Percentiles rank a stretch among this genome's conserved stretches.
These are phyloP conservation scores for Galbula dea DNA, from an alignment of 2,113 vertebrate genomes.

Conservation along the genomic window DNA sequence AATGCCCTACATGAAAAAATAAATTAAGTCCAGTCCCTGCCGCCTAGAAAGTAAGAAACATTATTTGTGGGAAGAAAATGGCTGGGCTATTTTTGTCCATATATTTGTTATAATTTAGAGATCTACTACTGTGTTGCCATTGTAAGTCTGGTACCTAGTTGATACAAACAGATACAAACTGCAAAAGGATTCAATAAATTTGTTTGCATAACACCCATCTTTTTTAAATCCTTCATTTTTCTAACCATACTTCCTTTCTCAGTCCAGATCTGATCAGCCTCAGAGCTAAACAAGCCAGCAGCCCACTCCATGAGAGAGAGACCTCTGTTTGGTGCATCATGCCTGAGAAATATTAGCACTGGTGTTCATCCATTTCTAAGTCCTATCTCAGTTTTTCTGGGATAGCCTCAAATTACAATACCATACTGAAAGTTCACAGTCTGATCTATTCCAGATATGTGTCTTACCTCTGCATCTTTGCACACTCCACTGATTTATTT, in stretches of 20 bases:
- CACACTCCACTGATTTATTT: neutral
- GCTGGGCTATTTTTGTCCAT: neutral
- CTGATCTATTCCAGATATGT: neutral
- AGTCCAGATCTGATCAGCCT: neutral
- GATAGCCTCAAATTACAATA: neutral
- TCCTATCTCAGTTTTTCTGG: neutral
- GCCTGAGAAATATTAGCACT: neutral
- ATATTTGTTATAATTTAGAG: neutral
- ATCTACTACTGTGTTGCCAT: neutral
- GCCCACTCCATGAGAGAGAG: neutral
- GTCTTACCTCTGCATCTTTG: neutral
- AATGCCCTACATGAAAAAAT: constrained; percentile 6
- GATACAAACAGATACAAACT: neutral
- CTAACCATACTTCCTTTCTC: neutral
- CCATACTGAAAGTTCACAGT: neutral
- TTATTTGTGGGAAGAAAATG: neutral
- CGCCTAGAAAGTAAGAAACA: neutral
- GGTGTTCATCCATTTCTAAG: neutral
- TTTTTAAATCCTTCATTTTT: neutral
- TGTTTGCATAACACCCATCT: neutral
- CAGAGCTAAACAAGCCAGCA: neutral
- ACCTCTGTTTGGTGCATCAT: neutral
- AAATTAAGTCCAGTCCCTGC: constrained; percentile 14
- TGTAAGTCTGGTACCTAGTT: neutral
- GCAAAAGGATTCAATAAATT: neutral